Conservation (phyloP, 2,888 invertebrate genomes). For the Trypoxylon attenuatum region DNA sequence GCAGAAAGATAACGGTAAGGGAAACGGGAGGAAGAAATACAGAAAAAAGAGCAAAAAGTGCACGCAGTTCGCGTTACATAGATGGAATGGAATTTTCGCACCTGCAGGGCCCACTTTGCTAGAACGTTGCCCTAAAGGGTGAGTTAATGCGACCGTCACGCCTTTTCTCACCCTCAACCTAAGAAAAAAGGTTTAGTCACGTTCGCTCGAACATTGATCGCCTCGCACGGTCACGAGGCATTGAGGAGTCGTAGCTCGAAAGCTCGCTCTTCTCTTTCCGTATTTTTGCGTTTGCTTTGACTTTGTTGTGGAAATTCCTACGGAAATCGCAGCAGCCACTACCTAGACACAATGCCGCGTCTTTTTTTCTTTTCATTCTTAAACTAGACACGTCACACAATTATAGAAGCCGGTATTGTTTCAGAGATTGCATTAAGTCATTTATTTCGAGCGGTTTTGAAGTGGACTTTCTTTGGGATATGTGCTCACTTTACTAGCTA, state of each 20-base stretch:
- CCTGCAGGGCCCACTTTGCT: conserved; percentile 56
- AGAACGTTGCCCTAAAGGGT: conserved; percentile 15
- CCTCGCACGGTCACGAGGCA: conserved; percentile 40
- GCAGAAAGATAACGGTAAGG: not conserved
- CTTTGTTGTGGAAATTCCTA: too few relatives aligned
- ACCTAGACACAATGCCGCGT: too few relatives aligned
- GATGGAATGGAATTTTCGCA: conserved; percentile 67
- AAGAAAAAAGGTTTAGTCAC: conserved; percentile 64
- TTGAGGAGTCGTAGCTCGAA: conserved; percentile 18
- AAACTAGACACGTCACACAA: too few relatives aligned
- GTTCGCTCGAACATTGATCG: conserved; percentile 67
- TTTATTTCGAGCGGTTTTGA: too few relatives aligned
- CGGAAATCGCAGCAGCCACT: too few relatives aligned
- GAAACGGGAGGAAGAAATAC: not conserved
- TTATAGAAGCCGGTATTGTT: too few relatives aligned
- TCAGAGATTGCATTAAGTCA: too few relatives aligned
- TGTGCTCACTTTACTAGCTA: too few relatives aligned
- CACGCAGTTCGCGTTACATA: conserved; percentile 52
- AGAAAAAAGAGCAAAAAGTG: conserved; percentile 58
- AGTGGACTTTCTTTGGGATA: too few relatives aligned
- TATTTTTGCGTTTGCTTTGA: conserved; percentile 7
- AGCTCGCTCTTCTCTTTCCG: conserved; percentile 8
- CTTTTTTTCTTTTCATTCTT: too few relatives aligned
- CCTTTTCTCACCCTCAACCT: conserved; percentile 52
- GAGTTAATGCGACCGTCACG: conserved; percentile 49